Conservation (phyloP, 2,113 vertebrate genomes). For the Rhodinocichla rosea region DNA sequence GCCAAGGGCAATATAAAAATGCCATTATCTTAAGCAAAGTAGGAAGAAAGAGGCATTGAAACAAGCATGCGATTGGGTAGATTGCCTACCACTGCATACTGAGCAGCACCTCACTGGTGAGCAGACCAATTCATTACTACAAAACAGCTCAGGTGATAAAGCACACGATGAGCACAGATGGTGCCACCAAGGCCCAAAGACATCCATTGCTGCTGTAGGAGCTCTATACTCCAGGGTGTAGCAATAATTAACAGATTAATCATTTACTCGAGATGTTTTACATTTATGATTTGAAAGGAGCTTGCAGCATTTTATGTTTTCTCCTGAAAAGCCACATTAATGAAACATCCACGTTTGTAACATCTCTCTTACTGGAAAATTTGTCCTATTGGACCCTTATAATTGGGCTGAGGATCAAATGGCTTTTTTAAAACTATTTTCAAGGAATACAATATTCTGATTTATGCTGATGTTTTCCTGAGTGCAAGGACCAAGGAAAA, state of each 20-base stretch:
- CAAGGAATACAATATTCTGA: constrained; percentile 35
- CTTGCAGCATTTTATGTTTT: not conserved
- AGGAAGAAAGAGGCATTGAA: not conserved
- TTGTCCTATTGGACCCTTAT: not conserved
- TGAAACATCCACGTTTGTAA: not conserved
- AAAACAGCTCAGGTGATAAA: not conserved
- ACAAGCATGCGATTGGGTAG: not conserved
- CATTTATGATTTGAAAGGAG: not conserved
- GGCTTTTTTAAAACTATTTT: constrained; percentile 5
- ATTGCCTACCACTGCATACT: not conserved
- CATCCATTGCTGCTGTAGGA: not conserved
- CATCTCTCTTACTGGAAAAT: not conserved
- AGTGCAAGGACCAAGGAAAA: constrained; percentile 44
- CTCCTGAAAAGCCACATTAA: not conserved
- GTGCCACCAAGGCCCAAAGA: not conserved
- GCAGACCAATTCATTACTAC: not conserved
- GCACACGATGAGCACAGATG: not conserved
- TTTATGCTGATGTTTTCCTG: constrained; percentile 49
- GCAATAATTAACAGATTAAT: constrained; percentile 56
- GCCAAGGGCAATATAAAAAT: constrained; percentile 51
- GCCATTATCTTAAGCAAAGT: constrained; percentile 48
- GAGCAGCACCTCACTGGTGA: not conserved
- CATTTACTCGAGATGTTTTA: constrained; percentile 15
- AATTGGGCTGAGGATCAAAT: not conserved
- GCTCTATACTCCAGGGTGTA: not conserved